Evolutionary conservation across 2,797 vertebrate species (phyloP).

Genomic region (Miichthys miiuy): DNA sequence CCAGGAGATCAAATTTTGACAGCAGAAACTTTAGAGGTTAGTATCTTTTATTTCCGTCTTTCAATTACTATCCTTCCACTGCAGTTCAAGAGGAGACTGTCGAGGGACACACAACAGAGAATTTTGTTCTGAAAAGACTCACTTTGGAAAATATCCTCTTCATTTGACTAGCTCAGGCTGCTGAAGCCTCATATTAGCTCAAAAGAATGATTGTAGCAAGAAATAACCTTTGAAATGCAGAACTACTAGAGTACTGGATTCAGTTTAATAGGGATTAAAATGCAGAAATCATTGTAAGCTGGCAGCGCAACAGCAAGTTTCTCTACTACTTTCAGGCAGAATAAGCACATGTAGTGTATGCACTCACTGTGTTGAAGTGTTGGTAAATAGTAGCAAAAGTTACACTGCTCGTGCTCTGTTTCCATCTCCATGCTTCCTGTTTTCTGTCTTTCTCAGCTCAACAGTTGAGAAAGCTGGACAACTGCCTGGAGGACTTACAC

Average conservation of each 20-base stretch:
- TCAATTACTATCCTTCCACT: background rate
- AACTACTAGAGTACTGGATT: background rate
- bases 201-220: background rate
- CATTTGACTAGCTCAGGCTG: background rate
- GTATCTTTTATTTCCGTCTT: background rate
- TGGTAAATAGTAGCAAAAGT: constrained; percentile 2
- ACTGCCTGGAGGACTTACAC: constrained; percentile 65
- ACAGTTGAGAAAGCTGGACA: constrained; percentile 54
- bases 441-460: constrained; percentile 21
- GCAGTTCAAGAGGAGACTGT: background rate
- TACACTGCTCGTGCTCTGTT: constrained; percentile 6
- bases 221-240: too few relatives aligned
- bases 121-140: background rate
- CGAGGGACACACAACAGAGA: background rate
- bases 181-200: background rate
- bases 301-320: background rate
- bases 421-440: constrained; percentile 39
- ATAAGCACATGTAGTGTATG: background rate
- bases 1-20: background rate
- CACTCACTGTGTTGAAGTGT: background rate
- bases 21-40: background rate
- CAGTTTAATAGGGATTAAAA: background rate
- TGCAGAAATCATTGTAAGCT: background rate
- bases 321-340: background rate
- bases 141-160: background rate